Evolutionary conservation across 2,113 vertebrate genomes (phyloP).

Genomic region (Aix galericulata): DNA sequence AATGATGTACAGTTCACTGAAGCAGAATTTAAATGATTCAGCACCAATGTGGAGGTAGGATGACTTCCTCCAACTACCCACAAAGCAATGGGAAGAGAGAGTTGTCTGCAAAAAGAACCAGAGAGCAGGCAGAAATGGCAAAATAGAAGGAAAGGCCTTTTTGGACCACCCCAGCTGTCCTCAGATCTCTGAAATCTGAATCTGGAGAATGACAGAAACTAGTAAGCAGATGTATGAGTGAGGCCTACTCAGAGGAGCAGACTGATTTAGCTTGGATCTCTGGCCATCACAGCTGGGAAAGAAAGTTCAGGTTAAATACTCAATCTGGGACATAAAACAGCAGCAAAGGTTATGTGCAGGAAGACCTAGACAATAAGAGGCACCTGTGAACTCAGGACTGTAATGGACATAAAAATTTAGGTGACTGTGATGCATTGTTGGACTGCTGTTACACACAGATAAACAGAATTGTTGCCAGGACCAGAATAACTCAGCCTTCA

Average conservation of each 20-base stretch:
- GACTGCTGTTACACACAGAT: neutral
- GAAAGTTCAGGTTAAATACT: neutral
- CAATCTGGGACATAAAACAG: neutral
- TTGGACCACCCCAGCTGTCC: neutral
- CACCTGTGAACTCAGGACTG: neutral
- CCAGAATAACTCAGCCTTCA: neutral
- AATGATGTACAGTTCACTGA: neutral
- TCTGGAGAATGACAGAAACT: neutral
- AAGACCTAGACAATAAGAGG: neutral
- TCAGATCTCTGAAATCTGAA: neutral
- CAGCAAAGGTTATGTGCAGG: neutral
- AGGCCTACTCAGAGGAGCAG: neutral
- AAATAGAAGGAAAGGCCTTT: neutral
- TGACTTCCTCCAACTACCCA: neutral
- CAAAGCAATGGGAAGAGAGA: neutral
- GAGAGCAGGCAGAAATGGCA: neutral
- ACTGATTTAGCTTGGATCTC: neutral
- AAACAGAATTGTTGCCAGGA: neutral
- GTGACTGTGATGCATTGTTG: neutral
- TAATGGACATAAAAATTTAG: neutral
- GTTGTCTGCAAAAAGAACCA: neutral
- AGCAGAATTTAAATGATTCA: neutral
- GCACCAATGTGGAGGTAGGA: neutral
- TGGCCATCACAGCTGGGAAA: neutral
- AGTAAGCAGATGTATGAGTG: neutral